phyloP scores from a whole-genome alignment of 2,113 vertebrate genomes.

The cattle (Bos taurus) region ARS-UCD2.0 NC_037330.1:91948001-91948500 shows the following conservation, averaged over 20 bases:
- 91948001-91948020: constrained; percentile 83
- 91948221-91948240: background rate
- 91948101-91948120: constrained; percentile 83
- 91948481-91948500: constrained; percentile 29
- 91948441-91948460: constrained; percentile 35
- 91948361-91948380: background rate
- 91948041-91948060: constrained; percentile 87
- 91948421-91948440: background rate
- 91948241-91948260: background rate
- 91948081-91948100: constrained; percentile 88
- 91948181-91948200: constrained; percentile 85
- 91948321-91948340: background rate
- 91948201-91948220: constrained; percentile 79
- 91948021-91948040: constrained; percentile 90
- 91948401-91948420: background rate
- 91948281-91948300: background rate
- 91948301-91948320: background rate
- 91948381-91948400: background rate
- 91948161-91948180: constrained; percentile 85
- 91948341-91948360: background rate
- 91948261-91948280: background rate
- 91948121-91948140: constrained; percentile 84
- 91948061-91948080: constrained; percentile 87
- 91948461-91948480: constrained; percentile 13
- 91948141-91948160: constrained; percentile 85